A percentile compares a stretch with the other conserved stretches of the same genome.
Evolutionary conservation across 2,113 vertebrate species (phyloP).

Genomic region (Leptosomus discolor): DNA sequence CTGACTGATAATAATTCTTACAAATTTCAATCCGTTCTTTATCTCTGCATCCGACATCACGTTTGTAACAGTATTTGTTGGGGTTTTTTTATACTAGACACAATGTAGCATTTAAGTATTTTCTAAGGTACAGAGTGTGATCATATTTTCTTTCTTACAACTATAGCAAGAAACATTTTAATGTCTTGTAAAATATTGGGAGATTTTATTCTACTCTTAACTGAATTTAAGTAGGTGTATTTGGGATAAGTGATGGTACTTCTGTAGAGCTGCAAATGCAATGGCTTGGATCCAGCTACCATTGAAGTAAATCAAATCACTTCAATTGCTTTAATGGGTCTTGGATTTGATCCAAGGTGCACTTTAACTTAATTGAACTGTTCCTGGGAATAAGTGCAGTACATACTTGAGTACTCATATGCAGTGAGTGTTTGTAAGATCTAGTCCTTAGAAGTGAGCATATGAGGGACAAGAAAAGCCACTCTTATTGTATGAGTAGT

Average conservation of each 20-base stretch:
- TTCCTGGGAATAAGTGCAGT: neutral
- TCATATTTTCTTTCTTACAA: neutral
- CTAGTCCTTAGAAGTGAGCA: neutral
- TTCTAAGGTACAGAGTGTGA: neutral
- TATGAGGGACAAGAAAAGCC: neutral
- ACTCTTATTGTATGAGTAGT: neutral
- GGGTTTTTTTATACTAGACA: fast-evolving
- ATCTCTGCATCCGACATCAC: neutral
- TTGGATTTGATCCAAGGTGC: neutral
- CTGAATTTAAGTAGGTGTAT: neutral
- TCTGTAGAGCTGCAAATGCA: neutral
- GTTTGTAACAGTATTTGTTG: neutral
- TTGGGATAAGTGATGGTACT: neutral
- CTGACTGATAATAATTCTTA: neutral
- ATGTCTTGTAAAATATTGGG: neutral
- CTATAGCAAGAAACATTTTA: neutral
- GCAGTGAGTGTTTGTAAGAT: neutral
- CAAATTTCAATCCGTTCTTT: neutral
- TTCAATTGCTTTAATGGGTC: neutral
- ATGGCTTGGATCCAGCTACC: neutral
- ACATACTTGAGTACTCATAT: neutral
- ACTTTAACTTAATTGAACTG: slow-evolving; percentile 1
- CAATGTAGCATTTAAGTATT: neutral
- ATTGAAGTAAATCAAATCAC: neutral
- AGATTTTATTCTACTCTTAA: neutral